Base-by-base conservation (phyloP, 1,140 invertebrate genomes). In the Conus ventricosus region DNA sequence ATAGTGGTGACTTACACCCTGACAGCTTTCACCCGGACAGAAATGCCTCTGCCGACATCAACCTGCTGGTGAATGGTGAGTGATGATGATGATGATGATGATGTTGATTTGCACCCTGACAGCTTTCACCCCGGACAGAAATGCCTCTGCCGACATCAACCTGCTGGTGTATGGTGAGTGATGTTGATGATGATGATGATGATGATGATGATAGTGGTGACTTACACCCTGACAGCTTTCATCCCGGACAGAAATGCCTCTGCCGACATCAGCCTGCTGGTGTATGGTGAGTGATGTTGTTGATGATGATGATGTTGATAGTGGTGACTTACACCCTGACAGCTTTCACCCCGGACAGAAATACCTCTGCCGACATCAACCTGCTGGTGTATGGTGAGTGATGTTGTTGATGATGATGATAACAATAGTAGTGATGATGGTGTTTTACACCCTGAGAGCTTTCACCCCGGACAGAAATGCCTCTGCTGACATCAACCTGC, bases 131-230 rank as follows among this genome's bases (percentile, higher is more conserved):
- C 80, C 63, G 27, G 87, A 90, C 55, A 88, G 82, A 87, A 89
- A 87, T 27, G 76, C 83, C 17, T 82, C 85, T 15, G 81, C 57
- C 54, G 51, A 57, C 20, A 85, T 89, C 54, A 78, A 25, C 6
- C 63, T 90, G 20, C n/a, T 80, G 54, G 88, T 90, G 17, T 85
- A 78, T 88, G 88, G 90, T 90, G 67, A 89, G 88, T 87, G 5
- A 54, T 63, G 60, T 20, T 63, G n/a, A n/a, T n/a, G n/a, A n/a
- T n/a, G n/a, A n/a, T n/a, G n/a, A n/a, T n/a, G n/a, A n/a, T n/a
- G 1, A 63, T 20, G 60, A 63, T 63, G 60, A 63, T 63, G 60
- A 4, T 63, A 20, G 17, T 20, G 60, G 60, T 13, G 60, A 63
- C 60, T 39, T 90, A 90, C 84, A 89, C 86, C 25, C 63, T 90